Evolutionary conservation across 92 coral and sea anemone species (phyloP), one percentile per base, ranked within the genome.

Genomic region (Parazoanthus swiftii): DNA sequence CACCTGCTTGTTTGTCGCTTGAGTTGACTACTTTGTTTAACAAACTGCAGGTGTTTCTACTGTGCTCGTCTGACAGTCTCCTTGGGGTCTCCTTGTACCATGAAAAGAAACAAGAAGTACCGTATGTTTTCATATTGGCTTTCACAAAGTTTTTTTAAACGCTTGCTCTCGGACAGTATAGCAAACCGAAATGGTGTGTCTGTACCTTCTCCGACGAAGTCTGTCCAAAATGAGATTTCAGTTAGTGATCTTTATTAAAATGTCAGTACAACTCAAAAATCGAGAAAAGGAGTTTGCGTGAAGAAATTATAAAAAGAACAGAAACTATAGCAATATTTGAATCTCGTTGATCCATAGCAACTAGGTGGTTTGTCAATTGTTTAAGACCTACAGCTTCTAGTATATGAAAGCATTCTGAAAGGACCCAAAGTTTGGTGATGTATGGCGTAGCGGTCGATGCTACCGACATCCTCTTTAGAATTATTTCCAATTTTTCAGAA

Each of bases 1-100:
- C 5, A 56, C 43, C 43, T 80, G 67, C 83, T 79, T 76, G 80
- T 39, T 39, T 76, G 80, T 76, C 80, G 46, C 25, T 21, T 21
- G 13, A 33, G 23, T 13, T 44, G 68, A 44, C 63, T 48, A n/a
- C 11, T 73, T 51, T 16, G 29, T 44, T 33, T 51, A 54, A 13
- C 3, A 7, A 79, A 79, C 37, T 50, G 39, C 82, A n/a, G 82
- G 82, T 79, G 82, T 33, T 44, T 44, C 36, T 73, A 33, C 66
- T 79, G 67, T 46, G 21, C 8, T 76, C 13, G 80, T 18, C 29
- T 76, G 80, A 21, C 35, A 37, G 25, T 38, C 48, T n/a, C 9
- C 43, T 38, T 74, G 9, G 14, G 18, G 25, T 38, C 48, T n/a
- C 9, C 43, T 38, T 74, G 9, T 74, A 38, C 29, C 44, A 74